phyloP scores from a whole-genome alignment of 1,140 invertebrate genomes.

The Rhyzopertha dominica region DNA sequence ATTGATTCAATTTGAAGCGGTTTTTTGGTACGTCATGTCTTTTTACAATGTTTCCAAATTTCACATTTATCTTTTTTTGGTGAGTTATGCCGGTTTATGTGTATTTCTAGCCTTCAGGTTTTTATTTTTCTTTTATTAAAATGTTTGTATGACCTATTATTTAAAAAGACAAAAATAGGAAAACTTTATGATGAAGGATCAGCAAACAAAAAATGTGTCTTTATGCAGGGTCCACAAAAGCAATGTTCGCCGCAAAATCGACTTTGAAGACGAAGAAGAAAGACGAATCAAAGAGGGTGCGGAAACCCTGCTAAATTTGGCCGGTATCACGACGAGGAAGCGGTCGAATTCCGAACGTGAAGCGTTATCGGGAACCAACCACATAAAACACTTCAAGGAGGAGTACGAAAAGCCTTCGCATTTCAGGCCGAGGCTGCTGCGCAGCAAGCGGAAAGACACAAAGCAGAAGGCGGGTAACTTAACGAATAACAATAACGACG shows the following conservation, averaged over 20 bases:
- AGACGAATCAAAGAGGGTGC: slow-evolving; percentile 73
- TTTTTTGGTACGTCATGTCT: no score
- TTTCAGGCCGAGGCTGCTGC: slow-evolving; percentile 37
- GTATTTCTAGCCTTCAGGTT: no score
- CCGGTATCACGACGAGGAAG: slow-evolving; percentile 48
- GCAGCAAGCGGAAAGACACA: slow-evolving; percentile 38
- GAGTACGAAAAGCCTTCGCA: slow-evolving; percentile 28
- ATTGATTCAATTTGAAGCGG: no score
- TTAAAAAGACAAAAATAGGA: slow-evolving; percentile 31
- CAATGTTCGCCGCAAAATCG: slow-evolving; percentile 34
- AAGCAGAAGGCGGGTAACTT: slow-evolving; percentile 20
- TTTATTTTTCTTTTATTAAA: slow-evolving; percentile 1
- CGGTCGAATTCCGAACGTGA: slow-evolving; percentile 22
- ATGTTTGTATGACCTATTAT: slow-evolving; percentile 1
- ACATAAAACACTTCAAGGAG: slow-evolving; percentile 20
- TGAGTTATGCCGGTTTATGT: no score
- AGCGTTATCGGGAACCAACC: slow-evolving; percentile 18
- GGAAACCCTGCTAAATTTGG: slow-evolving; percentile 70
- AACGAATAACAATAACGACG: slow-evolving; percentile 38
- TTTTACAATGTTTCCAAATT: no score
- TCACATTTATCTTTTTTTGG: no score
- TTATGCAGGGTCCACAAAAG: slow-evolving; percentile 28
- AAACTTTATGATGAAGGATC: slow-evolving; percentile 29
- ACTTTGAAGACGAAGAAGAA: slow-evolving; percentile 63
- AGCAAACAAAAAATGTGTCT: neutral